These are phyloP conservation scores for Mionectes macconnelli DNA, from an alignment of 2,113 vertebrate genomes.

Conservation along the genomic window DNA sequence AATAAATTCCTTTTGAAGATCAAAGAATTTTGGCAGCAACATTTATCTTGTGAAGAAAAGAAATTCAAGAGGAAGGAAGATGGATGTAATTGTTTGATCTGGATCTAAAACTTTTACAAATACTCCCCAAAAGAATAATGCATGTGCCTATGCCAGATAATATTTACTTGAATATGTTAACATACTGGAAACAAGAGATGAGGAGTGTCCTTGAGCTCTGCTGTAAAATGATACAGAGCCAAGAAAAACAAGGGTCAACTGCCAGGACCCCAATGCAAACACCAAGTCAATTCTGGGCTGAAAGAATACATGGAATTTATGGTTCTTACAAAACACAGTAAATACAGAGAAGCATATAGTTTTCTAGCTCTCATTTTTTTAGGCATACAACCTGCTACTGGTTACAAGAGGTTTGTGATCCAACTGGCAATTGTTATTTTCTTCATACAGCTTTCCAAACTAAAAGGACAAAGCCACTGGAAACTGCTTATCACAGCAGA, in stretches of 20 bases:
- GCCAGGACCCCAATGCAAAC: slow-evolving; percentile 45
- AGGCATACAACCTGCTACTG: neutral
- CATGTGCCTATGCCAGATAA: neutral
- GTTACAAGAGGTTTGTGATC: neutral
- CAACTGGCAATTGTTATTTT: neutral
- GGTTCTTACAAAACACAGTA: neutral
- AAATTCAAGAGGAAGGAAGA: slow-evolving; percentile 2
- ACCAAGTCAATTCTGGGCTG: neutral
- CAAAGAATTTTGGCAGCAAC: slow-evolving; percentile 5
- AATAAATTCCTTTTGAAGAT: neutral
- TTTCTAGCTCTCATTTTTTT: neutral
- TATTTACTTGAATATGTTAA: slow-evolving; percentile 56
- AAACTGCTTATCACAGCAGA: neutral
- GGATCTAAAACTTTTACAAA: slow-evolving; percentile 19
- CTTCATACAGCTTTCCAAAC: neutral
- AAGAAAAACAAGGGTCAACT: slow-evolving; percentile 53
- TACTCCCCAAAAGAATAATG: neutral
- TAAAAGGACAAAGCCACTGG: neutral
- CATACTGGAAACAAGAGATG: slow-evolving; percentile 38
- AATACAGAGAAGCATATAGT: neutral
- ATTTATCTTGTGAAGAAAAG: slow-evolving; percentile 8
- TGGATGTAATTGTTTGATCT: slow-evolving; percentile 26
- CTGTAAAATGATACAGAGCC: slow-evolving; percentile 32
- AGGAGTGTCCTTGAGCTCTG: neutral
- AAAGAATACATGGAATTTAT: neutral